phyloP scores from a whole-genome alignment of 2,888 invertebrate species.

The Anaspis maculata region DNA sequence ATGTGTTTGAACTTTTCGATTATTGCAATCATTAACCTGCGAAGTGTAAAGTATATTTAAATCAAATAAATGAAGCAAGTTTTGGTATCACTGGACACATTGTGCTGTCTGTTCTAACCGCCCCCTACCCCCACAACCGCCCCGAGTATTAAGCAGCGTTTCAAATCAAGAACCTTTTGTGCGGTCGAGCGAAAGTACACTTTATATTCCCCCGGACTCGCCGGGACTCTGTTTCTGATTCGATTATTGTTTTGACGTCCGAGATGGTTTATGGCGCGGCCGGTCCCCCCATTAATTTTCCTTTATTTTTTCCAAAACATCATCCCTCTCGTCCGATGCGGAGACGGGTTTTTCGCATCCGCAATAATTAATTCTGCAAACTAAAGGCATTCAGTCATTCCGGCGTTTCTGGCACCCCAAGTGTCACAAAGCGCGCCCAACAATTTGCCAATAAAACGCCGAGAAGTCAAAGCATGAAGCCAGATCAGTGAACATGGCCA shows the following conservation, averaged over 20 bases:
- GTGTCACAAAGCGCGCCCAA: too few relatives aligned
- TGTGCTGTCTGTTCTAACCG: constrained; percentile 18
- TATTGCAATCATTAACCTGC: too few relatives aligned
- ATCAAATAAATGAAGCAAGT: too few relatives aligned
- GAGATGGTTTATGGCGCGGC: constrained; percentile 14
- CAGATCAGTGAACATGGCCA: too few relatives aligned
- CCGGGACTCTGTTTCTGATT: constrained; percentile 19
- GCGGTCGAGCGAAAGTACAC: constrained; percentile 22
- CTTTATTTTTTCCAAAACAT: constrained; percentile 7
- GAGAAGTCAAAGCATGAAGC: too few relatives aligned
- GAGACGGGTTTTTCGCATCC: constrained; percentile 3
- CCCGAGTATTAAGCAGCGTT: constrained; percentile 19
- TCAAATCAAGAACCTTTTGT: constrained; percentile 21
- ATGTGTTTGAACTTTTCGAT: too few relatives aligned
- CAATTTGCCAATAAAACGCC: too few relatives aligned
- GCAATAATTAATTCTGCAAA: constrained; percentile 7
- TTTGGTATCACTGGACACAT: too few relatives aligned
- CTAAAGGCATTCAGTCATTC: constrained; percentile 7
- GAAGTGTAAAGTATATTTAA: too few relatives aligned
- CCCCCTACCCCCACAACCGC: too few relatives aligned
- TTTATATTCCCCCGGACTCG: constrained; percentile 19
- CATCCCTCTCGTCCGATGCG: constrained; percentile 1
- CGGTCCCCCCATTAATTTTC: constrained; percentile 13
- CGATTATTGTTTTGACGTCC: constrained; percentile 19
- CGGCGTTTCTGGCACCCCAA: constrained; percentile 6